A percentile compares a stretch with the other conserved stretches of the same genome.
Conservation (phyloP, 2,113 vertebrate genomes). For the Conger conger region DNA sequence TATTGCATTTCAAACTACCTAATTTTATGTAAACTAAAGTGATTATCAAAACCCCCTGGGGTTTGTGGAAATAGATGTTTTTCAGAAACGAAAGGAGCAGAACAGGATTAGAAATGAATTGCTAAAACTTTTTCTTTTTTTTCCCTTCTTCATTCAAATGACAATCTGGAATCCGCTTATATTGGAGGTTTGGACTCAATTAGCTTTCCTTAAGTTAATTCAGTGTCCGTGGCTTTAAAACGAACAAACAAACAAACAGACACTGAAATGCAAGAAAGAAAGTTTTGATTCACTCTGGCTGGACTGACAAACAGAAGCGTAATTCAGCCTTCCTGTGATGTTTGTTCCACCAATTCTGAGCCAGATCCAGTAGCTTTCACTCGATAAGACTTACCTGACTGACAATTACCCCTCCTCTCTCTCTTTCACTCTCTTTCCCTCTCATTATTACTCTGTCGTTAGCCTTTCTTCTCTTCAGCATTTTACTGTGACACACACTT, state of each 20-base stretch:
- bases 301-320: background rate
- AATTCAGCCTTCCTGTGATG: background rate
- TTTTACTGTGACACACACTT: background rate
- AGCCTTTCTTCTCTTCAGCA: background rate
- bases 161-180: background rate
- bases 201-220: background rate
- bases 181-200: slow-evolving; percentile 3
- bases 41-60: slow-evolving; percentile 9
- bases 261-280: background rate
- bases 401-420: background rate
- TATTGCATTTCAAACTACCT: slow-evolving; percentile 20
- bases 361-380: background rate
- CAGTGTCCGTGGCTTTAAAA: background rate
- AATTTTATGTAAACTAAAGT: background rate
- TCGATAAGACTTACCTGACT: background rate
- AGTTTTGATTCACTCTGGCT: background rate
- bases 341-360: background rate
- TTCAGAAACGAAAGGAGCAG: background rate
- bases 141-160: background rate
- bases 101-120: background rate
- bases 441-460: background rate
- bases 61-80: slow-evolving; percentile 15
- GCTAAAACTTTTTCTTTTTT: background rate
- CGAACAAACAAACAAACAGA: background rate
- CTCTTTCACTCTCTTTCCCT: background rate